Base-by-base conservation (phyloP, 2,797 vertebrate genomes). In the Loriculus beryllinus region DNA sequence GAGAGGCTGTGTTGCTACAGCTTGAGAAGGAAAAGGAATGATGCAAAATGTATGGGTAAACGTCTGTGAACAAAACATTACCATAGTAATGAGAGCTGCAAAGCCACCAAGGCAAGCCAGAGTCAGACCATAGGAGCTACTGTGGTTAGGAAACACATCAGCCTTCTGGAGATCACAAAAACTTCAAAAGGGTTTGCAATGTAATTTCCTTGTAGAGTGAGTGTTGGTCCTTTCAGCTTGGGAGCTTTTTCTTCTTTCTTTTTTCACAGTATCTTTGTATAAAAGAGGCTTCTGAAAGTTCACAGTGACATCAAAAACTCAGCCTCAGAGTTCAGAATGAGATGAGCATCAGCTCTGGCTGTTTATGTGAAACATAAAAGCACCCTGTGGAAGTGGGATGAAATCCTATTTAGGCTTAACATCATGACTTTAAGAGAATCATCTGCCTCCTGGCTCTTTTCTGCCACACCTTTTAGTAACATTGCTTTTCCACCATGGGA, bases 331-430 rank as follows among this genome's bases (percentile, higher is more conserved):
- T 86, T 80, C 49, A 89, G 67, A 82, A 56, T 31, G 20, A 74
- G 56, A 33, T 47, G 35, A 63, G 23, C 79, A 85, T 65, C 49
- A 91, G 54, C 47, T 72, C 80, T 82, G 62, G 25, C 76, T 93
- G 49, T 59, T 81, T 57, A 51, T 3, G 1, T 76, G 77, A 83
- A 90, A 84, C 18, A 63, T 63, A 60, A 95, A 94, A 91, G 69
- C 43, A 83, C 65, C 37, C 40, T 12, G n/a, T 33, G 48, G 75
- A 89, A 80, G 75, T 56, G 57, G 48, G 68, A 89, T 93, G 76
- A 92, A 91, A 93, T 82, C 82, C 49, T 39, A 56, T 91, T 95
- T 65, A 81, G 72, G 67, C 33, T 93, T 86, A 72, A 51, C 57
- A n/a, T 43, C 39, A 82, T 59, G 45, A 31, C 39, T 87, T 82